Evolutionary conservation across 2,888 invertebrate genomes (phyloP).

Genomic region (Fragum whitleyi): DNA sequence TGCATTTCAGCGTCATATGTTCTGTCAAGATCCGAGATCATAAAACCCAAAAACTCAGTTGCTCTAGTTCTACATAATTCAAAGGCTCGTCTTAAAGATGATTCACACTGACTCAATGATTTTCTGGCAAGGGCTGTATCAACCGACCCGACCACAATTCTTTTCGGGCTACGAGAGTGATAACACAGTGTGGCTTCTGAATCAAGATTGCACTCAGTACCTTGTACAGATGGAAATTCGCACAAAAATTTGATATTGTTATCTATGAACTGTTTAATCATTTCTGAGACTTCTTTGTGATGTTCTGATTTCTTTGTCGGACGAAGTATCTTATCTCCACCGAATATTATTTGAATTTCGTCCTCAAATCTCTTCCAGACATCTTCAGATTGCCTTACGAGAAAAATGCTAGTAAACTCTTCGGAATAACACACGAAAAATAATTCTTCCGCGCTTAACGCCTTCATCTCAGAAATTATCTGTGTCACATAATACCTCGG

Average conservation of each 20-base stretch:
- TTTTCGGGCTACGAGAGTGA: neutral
- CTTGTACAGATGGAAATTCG: slow-evolving; percentile 32
- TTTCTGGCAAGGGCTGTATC: neutral
- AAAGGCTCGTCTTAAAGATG: too few relatives aligned
- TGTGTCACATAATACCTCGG: slow-evolving; percentile 45
- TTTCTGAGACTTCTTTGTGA: neutral
- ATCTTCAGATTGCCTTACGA: slow-evolving; percentile 12
- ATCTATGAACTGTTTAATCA: slow-evolving; percentile 6
- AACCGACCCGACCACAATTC: neutral
- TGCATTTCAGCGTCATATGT: slow-evolving; percentile 22
- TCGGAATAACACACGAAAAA: slow-evolving; percentile 44
- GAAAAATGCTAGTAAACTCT: slow-evolving; percentile 39
- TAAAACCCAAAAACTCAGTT: slow-evolving; percentile 38
- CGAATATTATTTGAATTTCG: slow-evolving; percentile 3
- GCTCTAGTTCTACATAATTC: slow-evolving; percentile 40
- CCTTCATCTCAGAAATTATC: slow-evolving; percentile 47
- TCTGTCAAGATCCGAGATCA: slow-evolving; percentile 35
- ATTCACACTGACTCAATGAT: neutral
- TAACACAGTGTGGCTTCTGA: neutral
- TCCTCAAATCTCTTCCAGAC: slow-evolving; percentile 14
- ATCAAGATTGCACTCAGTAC: neutral
- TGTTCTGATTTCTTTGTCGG: neutral
- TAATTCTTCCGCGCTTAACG: slow-evolving; percentile 16
- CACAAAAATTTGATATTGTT: slow-evolving; percentile 24
- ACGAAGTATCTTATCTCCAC: neutral